Percentiles rank a stretch among this genome's conserved stretches.
These are phyloP conservation scores for Eledona agricola DNA, from an alignment of 2,888 invertebrate genomes.

Conservation along the genomic window DNA sequence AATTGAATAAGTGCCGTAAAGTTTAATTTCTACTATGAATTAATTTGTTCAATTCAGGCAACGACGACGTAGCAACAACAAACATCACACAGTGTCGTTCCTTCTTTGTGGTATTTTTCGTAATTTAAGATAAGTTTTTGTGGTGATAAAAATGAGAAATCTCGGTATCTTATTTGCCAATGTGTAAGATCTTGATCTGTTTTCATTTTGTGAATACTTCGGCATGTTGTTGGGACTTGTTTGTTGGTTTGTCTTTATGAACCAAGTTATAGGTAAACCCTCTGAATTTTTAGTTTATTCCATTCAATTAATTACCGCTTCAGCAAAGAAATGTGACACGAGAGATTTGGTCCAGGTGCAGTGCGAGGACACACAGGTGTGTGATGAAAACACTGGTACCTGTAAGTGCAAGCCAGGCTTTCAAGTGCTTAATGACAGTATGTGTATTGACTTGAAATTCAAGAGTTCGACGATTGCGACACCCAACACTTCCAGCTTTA, in stretches of 20 bases:
- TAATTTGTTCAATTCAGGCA: constrained; percentile 50
- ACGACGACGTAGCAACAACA: background rate
- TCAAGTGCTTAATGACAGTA: constrained; percentile 45
- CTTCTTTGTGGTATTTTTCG: constrained; percentile 11
- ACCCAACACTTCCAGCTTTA: constrained; percentile 50
- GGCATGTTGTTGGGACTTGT: no score
- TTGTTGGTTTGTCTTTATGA: no score
- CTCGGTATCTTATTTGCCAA: no score
- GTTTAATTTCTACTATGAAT: constrained; percentile 43
- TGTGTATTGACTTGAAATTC: constrained; percentile 32
- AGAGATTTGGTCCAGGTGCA: constrained; percentile 39
- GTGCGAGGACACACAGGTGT: constrained; percentile 53
- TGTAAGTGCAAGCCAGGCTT: constrained; percentile 54
- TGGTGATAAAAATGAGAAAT: no score
- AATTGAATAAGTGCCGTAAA: constrained; percentile 58
- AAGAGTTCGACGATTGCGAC: constrained; percentile 35
- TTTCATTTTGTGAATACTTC: no score
- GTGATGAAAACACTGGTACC: constrained; percentile 44
- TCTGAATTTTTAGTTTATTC: no score
- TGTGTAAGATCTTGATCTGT: no score
- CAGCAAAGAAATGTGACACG: constrained; percentile 23
- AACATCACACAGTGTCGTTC: background rate
- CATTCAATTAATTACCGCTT: no score
- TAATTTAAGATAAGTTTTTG: constrained; percentile 42
- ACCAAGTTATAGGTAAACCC: no score